Conservation (phyloP, 2,113 vertebrate species). For the Macquaria ambigua region DNA sequence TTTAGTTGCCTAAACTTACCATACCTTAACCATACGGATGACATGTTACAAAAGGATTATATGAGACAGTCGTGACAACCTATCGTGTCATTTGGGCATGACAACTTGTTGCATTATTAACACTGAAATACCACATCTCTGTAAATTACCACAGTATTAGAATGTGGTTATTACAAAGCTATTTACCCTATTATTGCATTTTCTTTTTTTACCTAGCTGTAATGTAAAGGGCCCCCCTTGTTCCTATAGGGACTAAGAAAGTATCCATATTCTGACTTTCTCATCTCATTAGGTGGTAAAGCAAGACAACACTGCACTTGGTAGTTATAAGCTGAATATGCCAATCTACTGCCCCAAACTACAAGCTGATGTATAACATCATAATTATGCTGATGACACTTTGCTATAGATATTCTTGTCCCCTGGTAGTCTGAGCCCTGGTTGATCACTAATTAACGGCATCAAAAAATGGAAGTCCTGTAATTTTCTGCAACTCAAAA, state of each 20-base stretch:
- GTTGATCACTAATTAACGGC: conserved; percentile 32
- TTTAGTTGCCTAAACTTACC: background rate
- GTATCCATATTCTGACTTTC: background rate
- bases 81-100: no score
- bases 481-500: conserved; percentile 16
- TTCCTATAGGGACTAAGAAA: background rate
- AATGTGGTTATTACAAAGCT: no score
- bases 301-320: background rate
- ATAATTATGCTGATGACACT: background rate
- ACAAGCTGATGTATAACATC: background rate
- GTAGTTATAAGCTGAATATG: background rate
- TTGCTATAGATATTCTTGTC: background rate
- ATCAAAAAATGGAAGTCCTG: conserved; percentile 13
- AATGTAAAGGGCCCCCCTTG: background rate
- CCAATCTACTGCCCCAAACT: background rate
- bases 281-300: background rate
- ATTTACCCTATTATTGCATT: background rate
- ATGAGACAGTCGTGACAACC: no score
- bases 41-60: no score
- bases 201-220: background rate
- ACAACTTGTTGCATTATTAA: no score
- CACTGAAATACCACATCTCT: no score
- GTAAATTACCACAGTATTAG: background rate
- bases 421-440: conserved; percentile 4
- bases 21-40: no score